Conservation (phyloP, 2,888 invertebrate species). For the Leucozona laternaria region DNA sequence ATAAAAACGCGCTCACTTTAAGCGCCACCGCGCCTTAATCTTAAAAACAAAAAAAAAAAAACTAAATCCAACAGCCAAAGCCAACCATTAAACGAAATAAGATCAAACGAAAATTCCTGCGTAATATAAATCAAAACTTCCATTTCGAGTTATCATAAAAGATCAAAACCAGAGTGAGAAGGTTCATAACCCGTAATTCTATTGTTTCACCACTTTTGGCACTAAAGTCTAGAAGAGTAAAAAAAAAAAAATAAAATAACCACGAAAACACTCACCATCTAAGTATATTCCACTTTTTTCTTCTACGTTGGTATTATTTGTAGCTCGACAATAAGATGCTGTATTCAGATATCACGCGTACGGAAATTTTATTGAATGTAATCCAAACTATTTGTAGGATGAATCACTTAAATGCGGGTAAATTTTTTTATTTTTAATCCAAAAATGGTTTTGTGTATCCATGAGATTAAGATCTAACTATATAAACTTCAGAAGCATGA, state of each 20-base stretch:
- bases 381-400: slow-evolving; percentile 63
- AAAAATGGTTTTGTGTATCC: slow-evolving; percentile 40
- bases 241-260: background rate
- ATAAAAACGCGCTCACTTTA: slow-evolving; percentile 32
- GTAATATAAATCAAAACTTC: slow-evolving; percentile 53
- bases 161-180: slow-evolving; percentile 32
- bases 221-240: slow-evolving; percentile 2
- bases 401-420: slow-evolving; percentile 58
- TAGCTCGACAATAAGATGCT: slow-evolving; percentile 9
- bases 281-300: slow-evolving; percentile 46
- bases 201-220: slow-evolving; percentile 56
- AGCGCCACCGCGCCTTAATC: slow-evolving; percentile 46
- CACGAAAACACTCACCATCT: slow-evolving; percentile 53
- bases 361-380: slow-evolving; percentile 29
- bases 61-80: background rate
- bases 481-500: slow-evolving; percentile 54
- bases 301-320: background rate
- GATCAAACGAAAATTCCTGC: slow-evolving; percentile 42
- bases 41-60: background rate
- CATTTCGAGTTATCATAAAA: slow-evolving; percentile 34
- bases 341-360: slow-evolving; percentile 23
- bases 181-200: slow-evolving; percentile 63
- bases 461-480: slow-evolving; percentile 31
- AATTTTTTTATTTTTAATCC: slow-evolving; percentile 41
- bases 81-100: slow-evolving; percentile 25